Conservation (phyloP, 2,888 invertebrate genomes). For the Drosophila paranaensis region DNA sequence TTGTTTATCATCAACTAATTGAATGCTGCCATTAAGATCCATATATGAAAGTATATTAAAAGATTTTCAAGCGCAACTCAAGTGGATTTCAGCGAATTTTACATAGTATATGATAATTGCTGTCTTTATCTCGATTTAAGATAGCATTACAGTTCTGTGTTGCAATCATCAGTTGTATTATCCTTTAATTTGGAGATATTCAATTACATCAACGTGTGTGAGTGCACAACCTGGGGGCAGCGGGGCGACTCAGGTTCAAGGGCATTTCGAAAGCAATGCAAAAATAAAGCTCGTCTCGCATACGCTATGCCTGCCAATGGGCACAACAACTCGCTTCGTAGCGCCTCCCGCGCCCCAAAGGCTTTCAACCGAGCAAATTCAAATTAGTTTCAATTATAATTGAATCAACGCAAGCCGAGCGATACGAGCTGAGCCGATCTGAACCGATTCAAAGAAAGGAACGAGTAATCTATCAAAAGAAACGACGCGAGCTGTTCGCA, state of each 20-base stretch:
- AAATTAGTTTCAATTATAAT: conserved; percentile 84
- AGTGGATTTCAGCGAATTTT: neutral
- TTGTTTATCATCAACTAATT: neutral
- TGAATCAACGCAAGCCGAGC: conserved; percentile 73
- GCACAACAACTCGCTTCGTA: conserved; percentile 39
- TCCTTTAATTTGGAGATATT: conserved; percentile 72
- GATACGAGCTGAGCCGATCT: conserved; percentile 23
- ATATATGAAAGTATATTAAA: neutral
- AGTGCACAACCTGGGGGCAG: conserved; percentile 17
- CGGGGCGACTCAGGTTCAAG: conserved; percentile 80
- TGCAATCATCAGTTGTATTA: conserved; percentile 56
- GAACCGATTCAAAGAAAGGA: conserved; percentile 40
- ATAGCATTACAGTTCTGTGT: conserved; percentile 14
- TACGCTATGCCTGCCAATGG: conserved; percentile 34
- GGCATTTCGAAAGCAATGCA: conserved; percentile 66
- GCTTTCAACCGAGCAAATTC: conserved; percentile 49
- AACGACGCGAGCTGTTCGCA: conserved; percentile 28
- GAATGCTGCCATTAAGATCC: neutral
- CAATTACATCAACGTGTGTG: conserved; percentile 46
- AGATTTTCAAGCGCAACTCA: neutral
- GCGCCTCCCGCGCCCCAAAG: conserved; percentile 2
- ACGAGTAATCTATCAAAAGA: conserved; percentile 30
- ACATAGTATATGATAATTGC: too few species aligned
- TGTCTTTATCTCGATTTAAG: neutral
- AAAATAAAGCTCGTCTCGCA: conserved; percentile 43